These are phyloP conservation scores for Hyaena hyaena DNA, from an alignment of 2,113 vertebrate genomes.

Conservation along the genomic window DNA sequence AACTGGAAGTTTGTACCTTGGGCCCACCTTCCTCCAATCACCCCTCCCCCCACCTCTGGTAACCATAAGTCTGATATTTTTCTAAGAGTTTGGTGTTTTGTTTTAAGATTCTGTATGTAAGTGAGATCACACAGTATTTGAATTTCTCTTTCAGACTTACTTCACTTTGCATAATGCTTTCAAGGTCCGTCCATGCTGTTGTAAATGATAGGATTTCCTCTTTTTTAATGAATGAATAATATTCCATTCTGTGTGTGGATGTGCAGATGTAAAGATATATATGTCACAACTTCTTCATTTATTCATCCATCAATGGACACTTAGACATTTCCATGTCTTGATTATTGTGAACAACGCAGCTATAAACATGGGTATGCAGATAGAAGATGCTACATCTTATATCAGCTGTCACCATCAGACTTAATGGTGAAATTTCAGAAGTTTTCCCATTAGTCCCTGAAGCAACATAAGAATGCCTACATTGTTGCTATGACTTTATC, in stretches of 20 bases:
- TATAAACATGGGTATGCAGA: not conserved
- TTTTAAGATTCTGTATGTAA: not conserved
- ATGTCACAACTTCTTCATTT: not conserved
- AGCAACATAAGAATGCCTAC: not conserved
- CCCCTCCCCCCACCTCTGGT: not conserved
- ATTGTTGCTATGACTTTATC: not conserved
- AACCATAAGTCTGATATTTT: not conserved
- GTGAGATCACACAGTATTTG: not conserved
- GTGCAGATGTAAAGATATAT: not conserved
- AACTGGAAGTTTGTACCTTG: not conserved
- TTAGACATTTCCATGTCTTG: not conserved
- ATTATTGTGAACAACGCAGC: not conserved
- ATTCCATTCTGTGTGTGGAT: not conserved
- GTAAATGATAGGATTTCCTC: not conserved
- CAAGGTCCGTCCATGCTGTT: not conserved
- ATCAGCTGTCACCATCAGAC: not conserved
- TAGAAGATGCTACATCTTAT: not conserved
- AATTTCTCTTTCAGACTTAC: not conserved
- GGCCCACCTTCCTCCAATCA: not conserved
- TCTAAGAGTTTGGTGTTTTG: not conserved
- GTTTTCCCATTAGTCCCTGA: constrained; percentile 39
- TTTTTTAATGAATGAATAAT: not conserved
- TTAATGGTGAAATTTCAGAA: not conserved
- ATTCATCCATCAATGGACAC: not conserved
- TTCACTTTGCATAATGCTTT: not conserved